phyloP scores from a whole-genome alignment of 2,888 invertebrate genomes.

The Nomada ferruginata region DNA sequence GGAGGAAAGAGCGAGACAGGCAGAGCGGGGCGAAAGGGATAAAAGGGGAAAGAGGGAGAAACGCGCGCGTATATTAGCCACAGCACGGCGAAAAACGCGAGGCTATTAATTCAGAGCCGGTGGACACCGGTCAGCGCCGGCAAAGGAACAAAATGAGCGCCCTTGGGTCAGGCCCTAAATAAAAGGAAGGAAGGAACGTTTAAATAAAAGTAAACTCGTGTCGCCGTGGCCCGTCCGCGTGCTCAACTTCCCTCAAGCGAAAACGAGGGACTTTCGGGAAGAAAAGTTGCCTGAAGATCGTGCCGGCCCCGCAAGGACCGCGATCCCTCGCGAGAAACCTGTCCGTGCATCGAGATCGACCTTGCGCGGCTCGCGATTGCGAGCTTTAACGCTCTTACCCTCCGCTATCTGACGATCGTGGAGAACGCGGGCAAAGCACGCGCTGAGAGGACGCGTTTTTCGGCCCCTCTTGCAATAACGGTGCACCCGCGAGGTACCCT shows the following conservation, averaged over 20 bases:
- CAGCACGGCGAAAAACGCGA: constrained; percentile 75
- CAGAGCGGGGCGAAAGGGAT: too few species aligned
- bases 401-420: constrained; percentile 66
- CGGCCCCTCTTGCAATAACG: constrained; percentile 34
- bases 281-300: constrained; percentile 71
- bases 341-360: constrained; percentile 68
- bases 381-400: constrained; percentile 63
- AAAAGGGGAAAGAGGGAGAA: constrained; percentile 25
- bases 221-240: constrained; percentile 68
- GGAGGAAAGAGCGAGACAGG: background rate
- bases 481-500: constrained; percentile 36
- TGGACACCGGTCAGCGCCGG: constrained; percentile 78
- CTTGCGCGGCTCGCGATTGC: constrained; percentile 67
- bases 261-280: constrained; percentile 72
- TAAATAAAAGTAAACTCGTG: constrained; percentile 84
- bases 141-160: constrained; percentile 77
- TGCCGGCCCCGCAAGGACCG: constrained; percentile 8
- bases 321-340: constrained; percentile 65
- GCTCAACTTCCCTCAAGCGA: constrained; percentile 53
- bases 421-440: constrained; percentile 39
- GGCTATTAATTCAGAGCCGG: constrained; percentile 79
- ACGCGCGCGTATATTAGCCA: constrained; percentile 80
- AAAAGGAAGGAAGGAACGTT: constrained; percentile 82
- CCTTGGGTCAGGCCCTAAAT: constrained; percentile 82
- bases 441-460: constrained; percentile 49